Conservation (phyloP, 2,113 vertebrate species). For the Ictidomys tridecemlineatus region DNA sequence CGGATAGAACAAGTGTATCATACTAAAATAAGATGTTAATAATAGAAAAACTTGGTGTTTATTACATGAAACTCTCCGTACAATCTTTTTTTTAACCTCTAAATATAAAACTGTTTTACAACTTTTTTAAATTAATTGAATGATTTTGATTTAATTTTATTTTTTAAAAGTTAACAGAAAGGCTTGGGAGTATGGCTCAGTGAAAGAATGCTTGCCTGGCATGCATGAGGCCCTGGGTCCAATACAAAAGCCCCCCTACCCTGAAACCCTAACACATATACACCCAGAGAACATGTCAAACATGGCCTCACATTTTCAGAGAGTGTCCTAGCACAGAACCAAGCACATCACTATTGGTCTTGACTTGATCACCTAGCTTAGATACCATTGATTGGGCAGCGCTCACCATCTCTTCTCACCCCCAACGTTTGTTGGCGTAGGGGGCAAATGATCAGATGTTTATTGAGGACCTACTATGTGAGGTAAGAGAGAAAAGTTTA, state of each 20-base stretch:
- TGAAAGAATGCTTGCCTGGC: not conserved
- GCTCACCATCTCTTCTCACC: no score
- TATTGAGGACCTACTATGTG: no score
- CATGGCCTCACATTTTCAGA: no score
- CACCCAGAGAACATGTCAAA: not conserved
- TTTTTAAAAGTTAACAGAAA: not conserved
- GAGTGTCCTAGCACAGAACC: not conserved
- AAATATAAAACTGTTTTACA: constrained; percentile 3
- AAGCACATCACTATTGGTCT: not conserved
- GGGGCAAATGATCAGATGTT: no score
- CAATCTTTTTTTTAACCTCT: not conserved
- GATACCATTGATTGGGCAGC: no score
- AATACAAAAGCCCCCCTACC: not conserved
- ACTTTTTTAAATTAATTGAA: not conserved
- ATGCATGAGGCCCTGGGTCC: not conserved
- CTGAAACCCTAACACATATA: not conserved
- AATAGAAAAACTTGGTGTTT: not conserved
- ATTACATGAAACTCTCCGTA: not conserved
- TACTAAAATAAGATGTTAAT: not conserved
- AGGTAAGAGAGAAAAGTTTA: no score
- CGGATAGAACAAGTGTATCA: not conserved
- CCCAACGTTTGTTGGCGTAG: no score
- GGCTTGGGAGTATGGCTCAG: not conserved
- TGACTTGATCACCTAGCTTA: no score
- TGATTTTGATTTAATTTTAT: not conserved